Evolutionary conservation across 2,113 vertebrate species (phyloP).

Genomic region (Lepus timidus): DNA sequence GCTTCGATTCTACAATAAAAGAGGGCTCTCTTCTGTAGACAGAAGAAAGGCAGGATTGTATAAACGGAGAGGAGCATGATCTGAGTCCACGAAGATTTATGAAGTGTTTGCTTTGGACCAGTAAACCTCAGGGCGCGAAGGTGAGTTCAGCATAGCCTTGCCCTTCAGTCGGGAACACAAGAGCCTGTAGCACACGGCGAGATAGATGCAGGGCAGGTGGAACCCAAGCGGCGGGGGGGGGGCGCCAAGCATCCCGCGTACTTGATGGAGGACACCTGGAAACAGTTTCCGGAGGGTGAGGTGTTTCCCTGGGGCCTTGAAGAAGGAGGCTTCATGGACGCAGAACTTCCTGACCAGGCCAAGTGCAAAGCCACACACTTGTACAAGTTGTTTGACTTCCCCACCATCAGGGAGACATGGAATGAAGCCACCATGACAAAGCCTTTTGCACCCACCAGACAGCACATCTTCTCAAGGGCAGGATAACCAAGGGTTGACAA

Average conservation of each 20-base stretch:
- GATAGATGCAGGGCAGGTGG: conserved; percentile 38
- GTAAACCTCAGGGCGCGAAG: neutral
- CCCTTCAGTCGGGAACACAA: neutral
- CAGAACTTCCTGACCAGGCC: neutral
- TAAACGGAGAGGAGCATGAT: neutral
- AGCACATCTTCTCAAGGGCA: neutral
- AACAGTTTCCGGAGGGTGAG: neutral
- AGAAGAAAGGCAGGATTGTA: neutral
- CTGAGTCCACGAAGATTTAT: conserved; percentile 37
- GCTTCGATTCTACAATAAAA: neutral
- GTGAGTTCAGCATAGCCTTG: conserved; percentile 28
- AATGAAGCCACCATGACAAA: neutral
- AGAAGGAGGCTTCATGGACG: neutral
- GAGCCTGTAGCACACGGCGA: neutral
- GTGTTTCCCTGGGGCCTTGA: neutral
- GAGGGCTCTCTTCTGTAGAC: neutral
- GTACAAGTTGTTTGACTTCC: neutral
- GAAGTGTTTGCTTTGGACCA: conserved; percentile 19
- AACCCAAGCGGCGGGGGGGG: neutral
- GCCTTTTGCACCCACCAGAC: neutral
- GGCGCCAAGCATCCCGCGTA: neutral
- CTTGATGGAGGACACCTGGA: neutral
- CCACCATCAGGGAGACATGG: neutral
- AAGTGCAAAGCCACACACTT: neutral
- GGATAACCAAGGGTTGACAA: neutral